Evolutionary conservation across 2,888 invertebrate species (phyloP).

Genomic region (Chydorus sphaericus): DNA sequence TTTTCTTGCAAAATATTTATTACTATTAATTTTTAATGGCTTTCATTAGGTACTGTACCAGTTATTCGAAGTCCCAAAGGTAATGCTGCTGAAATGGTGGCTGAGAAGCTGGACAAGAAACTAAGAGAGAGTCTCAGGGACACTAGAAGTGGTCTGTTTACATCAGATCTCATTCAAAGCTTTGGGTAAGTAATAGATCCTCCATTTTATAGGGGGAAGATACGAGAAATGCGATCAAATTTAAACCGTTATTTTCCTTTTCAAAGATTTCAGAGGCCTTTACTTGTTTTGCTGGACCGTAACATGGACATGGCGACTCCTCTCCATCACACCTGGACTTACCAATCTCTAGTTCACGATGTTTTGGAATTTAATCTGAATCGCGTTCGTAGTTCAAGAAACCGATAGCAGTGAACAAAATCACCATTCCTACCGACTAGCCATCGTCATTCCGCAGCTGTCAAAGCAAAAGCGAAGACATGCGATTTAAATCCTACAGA

Average conservation of each 20-base stretch:
- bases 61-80: slow-evolving; percentile 82
- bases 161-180: slow-evolving; percentile 44
- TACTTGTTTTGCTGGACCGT: slow-evolving; percentile 81
- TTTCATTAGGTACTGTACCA: slow-evolving; percentile 55
- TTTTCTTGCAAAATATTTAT: background rate
- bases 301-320: slow-evolving; percentile 95
- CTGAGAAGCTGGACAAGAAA: slow-evolving; percentile 91
- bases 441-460: slow-evolving; percentile 36
- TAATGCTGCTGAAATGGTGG: slow-evolving; percentile 97
- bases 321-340: slow-evolving; percentile 98
- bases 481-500: slow-evolving; percentile 84
- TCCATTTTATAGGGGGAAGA: background rate
- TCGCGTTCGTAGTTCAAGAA: slow-evolving; percentile 57
- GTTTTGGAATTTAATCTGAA: slow-evolving; percentile 83
- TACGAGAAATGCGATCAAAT: background rate
- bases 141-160: slow-evolving; percentile 88
- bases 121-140: slow-evolving; percentile 92
- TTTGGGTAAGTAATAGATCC: background rate
- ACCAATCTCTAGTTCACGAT: slow-evolving; percentile 95
- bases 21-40: slow-evolving; percentile 17
- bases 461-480: slow-evolving; percentile 51
- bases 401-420: slow-evolving; percentile 27
- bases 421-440: background rate
- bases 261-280: slow-evolving; percentile 52
- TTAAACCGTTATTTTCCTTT: background rate